Base-by-base conservation (phyloP, 2,797 vertebrate genomes). In the Taeniopygia guttata region DNA sequence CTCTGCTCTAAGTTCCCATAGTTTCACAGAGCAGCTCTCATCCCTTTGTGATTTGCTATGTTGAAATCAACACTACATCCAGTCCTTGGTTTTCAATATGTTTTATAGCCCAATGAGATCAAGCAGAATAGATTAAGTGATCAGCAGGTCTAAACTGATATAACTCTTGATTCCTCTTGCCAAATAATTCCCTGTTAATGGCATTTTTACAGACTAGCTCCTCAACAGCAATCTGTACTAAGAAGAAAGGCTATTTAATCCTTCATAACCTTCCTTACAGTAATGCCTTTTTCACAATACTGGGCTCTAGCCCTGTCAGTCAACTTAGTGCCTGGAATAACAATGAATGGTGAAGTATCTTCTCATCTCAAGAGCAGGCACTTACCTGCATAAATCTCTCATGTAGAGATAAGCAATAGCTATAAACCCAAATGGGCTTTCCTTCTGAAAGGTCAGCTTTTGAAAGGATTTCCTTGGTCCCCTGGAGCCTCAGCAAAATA, bases 381-480 rank as follows among this genome's bases (percentile, higher is more conserved):
- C 38, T 95, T 88, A 95, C 79, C 63, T 95, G 87, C 59, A 66
- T 93, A 92, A 88, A 87, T 90, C 80, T 88, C 82, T 78, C 75
- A 84, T 55, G 55, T 69, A 78, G 62, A 89, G 81, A 86, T 81
- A 91, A 94, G 87, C 72, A 92, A 72, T 19, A 92, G 87, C 87
- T 83, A 46, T 72, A 81, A 94, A 84, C 58, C 63, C 75, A 96
- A 72, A 76, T 86, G 79, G 73, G 62, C 51, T 95, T 96, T 90
- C 45, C 63, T 66, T 73, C 40, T 81, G 69, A 95, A 95, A 96
- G 95, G 93, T 95, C 92, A 96, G 82, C 29, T 91, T 90, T 91
- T 86, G 84, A 96, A 93, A 94, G 73, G 62, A 96, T 95, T 95
- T 95, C 59, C 67, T 87, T 38, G 56, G 36, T 78, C 16, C 62